Evolutionary conservation across 2,797 vertebrate genomes (phyloP).

Genomic region (Phataginus tetradactyla): DNA sequence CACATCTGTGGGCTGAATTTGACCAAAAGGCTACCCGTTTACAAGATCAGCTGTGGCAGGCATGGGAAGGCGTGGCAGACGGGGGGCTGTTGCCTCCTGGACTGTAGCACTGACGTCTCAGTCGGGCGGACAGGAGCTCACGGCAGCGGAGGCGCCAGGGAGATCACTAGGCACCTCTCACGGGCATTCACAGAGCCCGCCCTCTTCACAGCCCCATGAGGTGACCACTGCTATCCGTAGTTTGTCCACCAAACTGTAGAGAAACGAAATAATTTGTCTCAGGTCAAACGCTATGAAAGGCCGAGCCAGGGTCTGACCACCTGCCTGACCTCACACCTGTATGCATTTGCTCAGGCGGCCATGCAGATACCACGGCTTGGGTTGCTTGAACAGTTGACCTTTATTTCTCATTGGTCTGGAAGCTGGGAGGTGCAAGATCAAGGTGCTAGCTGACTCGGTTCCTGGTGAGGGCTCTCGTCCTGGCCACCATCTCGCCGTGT

Average conservation of each 20-base stretch:
- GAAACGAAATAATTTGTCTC: not conserved
- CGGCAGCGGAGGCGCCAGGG: not conserved
- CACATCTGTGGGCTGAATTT: not conserved
- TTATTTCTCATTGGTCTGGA: not conserved
- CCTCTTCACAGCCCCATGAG: not conserved
- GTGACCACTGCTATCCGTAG: not conserved
- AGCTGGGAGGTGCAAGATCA: not conserved
- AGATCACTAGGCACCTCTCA: not conserved
- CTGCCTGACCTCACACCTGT: not conserved
- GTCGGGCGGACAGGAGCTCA: not conserved
- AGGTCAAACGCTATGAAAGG: not conserved
- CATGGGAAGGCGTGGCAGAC: fast-evolving
- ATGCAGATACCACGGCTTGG: not conserved
- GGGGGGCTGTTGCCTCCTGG: fast-evolving
- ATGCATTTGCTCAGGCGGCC: not conserved
- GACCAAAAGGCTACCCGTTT: not conserved
- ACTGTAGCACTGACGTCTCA: not conserved
- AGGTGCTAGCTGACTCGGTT: not conserved
- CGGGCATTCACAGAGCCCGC: fast-evolving
- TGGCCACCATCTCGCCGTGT: not conserved
- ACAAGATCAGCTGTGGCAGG: not conserved
- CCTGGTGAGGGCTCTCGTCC: not conserved
- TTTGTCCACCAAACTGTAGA: not conserved
- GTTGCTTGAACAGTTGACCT: not conserved
- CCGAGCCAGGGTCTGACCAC: not conserved